Evolutionary conservation across 1,140 invertebrate species (phyloP), one percentile per base, ranked within the genome.

Genomic region (Onthophagus taurus): DNA sequence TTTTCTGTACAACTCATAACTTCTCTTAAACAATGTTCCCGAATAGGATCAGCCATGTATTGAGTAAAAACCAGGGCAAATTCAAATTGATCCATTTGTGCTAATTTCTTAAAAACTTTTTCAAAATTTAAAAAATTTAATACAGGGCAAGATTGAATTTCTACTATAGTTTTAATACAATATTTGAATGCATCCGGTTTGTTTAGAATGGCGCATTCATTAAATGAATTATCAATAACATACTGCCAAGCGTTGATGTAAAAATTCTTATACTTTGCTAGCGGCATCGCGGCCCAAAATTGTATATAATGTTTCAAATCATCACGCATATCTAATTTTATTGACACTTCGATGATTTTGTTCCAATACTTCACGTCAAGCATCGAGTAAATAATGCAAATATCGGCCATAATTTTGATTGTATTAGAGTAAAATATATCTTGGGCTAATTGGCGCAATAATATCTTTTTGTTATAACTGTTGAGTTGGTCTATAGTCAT

Each of bases 231-330:
- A 45, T 49, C 42, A 8, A 58, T 41, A 17, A 58, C 35, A 4
- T 16, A 31, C 16, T 58, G 54, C 54, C 54, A 58, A 7, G 50
- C 56, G 7, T 55, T 53, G 17, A 48, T 47, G 14, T 54, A 54
- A 24, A 44, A 49, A 7, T 35, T 33, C 12, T 46, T 39, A 24
- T 50, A 12, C 36, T 43, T 9, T 7, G 19, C 18, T 2, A 3
- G 35, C 31, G 26, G 42, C 12, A 46, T 30, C 3, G 46, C 38
- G 33, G 42, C 51, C 8, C 54, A 24, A 44, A 49, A 57, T 6
- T 49, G 45, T 11, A 57, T 38, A 37, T 54, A 53, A 1, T 35
- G 37, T 11, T 48, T 52, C 13, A 57, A 26, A 34, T 57, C 52
- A 5, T 33, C 14, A 12, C 48, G 31, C 4, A 36, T 17, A 29